phyloP scores from a whole-genome alignment of 2,113 vertebrate species.

The Channa argus region DNA sequence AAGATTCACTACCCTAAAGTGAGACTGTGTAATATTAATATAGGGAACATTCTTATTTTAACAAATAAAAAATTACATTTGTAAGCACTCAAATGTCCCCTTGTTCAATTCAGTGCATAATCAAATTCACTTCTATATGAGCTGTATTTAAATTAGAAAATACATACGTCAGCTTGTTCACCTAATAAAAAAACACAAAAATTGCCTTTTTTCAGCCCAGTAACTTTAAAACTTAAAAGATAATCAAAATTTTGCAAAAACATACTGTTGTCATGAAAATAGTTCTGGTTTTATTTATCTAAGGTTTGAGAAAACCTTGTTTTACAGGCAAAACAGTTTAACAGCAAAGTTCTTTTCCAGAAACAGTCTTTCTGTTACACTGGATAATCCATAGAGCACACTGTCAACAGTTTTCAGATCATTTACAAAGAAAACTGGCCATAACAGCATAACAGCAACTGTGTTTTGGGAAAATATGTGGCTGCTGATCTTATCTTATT shows the following conservation, averaged over 20 bases:
- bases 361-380: background rate
- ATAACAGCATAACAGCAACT: no score
- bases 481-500: background rate
- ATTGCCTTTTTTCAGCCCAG: no score
- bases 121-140: no score
- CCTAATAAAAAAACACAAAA: no score
- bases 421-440: background rate
- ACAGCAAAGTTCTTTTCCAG: no score
- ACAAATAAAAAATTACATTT: background rate
- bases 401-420: background rate
- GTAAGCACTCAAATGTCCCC: background rate
- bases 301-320: no score
- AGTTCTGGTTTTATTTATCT: no score
- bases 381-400: background rate
- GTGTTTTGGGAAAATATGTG: background rate
- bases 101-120: background rate
- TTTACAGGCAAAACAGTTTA: no score
- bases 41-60: background rate
- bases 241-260: background rate
- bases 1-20: background rate
- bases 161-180: no score
- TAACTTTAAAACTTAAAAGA: no score
- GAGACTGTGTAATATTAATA: background rate
- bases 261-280: no score
- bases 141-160: no score